Evolutionary conservation across 23 tunicate genomes (phyloP), one percentile per base, ranked within the genome.

Genomic region (Styela clava): DNA sequence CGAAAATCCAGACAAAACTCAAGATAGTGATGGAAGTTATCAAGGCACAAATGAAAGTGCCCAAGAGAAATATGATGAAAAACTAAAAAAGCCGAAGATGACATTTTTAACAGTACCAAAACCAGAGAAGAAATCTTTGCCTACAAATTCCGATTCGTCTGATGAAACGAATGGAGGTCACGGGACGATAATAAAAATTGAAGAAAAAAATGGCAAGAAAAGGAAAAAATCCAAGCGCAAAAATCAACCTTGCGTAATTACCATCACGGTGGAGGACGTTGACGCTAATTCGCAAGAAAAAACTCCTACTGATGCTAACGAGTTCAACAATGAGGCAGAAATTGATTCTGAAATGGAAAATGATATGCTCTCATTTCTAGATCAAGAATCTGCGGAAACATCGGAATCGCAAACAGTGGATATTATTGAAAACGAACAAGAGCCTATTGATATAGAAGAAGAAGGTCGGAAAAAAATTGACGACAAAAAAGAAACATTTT

Each of bases 181-280:
- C 16, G 31, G 9, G 35, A 34, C 34, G 12, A 21, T 34, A 28
- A 21, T 34, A 28, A 27, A 5, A 28, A 31, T 26, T 21, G 37
- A 3, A 30, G 35, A 31, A 29, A 76, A 36, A 26, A 16, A 28
- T 12, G 37, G 31, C 16, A 76, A 76, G 65, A 72, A 72, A 32
- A 24, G 78, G 12, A 73, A 73, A 33, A 25, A 28, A 56, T n/a
- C 16, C 21, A 73, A 73, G 56, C 26, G 27, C 1, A 35, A 73
- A 31, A 35, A 31, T 16, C 56, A 31, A 33, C 52, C 78, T 0
- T n/a, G 20, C 0, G 65, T 44, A 26, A 76, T 76, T 21, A 76
- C 64, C 24, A 76, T 76, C 64, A 76, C 21, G n/a, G 65, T 76
- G 16, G 81, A 76, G 33, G 81, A 76, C 33, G 27, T 44, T 7